These are phyloP conservation scores for Drosophila subobscura DNA, from an alignment of 1,140 invertebrate genomes.

Conservation along the genomic window DNA sequence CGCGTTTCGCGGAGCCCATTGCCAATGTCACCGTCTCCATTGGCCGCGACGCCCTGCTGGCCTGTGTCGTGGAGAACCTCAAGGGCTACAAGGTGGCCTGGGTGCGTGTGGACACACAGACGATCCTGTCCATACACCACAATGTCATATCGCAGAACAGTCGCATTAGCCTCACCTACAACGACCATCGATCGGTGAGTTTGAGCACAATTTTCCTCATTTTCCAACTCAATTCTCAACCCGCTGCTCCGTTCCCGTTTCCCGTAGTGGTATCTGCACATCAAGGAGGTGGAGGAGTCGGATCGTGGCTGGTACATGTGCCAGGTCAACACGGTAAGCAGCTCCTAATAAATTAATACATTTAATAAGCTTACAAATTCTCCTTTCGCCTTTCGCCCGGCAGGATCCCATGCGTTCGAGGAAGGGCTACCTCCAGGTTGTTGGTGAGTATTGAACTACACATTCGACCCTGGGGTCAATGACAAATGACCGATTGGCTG, in stretches of 20 bases:
- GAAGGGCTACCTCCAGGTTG: slow-evolving; percentile 94
- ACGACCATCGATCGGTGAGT: slow-evolving; percentile 90
- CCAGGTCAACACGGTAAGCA: slow-evolving; percentile 83
- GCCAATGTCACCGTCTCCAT: slow-evolving; percentile 96
- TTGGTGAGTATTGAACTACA: slow-evolving; percentile 87
- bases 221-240: not conserved
- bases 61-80: slow-evolving; percentile 97
- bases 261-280: slow-evolving; percentile 90
- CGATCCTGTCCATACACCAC: slow-evolving; percentile 94
- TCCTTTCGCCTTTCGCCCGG: not conserved
- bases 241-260: not conserved
- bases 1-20: slow-evolving; percentile 94
- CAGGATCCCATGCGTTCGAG: slow-evolving; percentile 91
- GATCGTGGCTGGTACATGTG: slow-evolving; percentile 89
- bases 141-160: slow-evolving; percentile 95
- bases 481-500: slow-evolving; percentile 36
- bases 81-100: slow-evolving; percentile 96
- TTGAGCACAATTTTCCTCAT: not conserved
- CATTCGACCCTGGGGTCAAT: not conserved
- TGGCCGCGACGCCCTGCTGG: slow-evolving; percentile 93
- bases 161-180: slow-evolving; percentile 92
- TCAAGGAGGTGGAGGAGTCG: slow-evolving; percentile 91
- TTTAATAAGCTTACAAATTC: slow-evolving; percentile 8
- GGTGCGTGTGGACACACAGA: slow-evolving; percentile 95
- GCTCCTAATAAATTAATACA: too few relatives aligned